phyloP scores from a whole-genome alignment of 1,140 invertebrate genomes.

The Camponotus pennsylvanicus region DNA sequence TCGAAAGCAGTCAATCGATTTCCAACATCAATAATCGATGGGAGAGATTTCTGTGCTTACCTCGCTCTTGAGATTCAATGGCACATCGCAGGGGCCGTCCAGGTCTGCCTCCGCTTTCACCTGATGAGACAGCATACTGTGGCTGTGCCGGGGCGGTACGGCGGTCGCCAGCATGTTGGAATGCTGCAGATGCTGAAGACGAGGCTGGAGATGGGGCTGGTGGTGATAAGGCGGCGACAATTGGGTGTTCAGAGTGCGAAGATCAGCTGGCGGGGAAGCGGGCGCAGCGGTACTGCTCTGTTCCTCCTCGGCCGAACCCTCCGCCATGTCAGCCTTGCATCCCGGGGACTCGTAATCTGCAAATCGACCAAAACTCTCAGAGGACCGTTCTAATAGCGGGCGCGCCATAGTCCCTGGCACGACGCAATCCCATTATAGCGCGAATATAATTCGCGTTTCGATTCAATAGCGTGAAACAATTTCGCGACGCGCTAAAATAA shows the following conservation, averaged over 20 bases:
- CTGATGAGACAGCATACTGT: constrained; percentile 83
- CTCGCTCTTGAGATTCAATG: constrained; percentile 86
- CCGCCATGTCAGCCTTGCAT: constrained; percentile 87
- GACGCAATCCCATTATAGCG: constrained; percentile 67
- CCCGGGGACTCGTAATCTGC: constrained; percentile 84
- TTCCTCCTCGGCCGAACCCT: constrained; percentile 86
- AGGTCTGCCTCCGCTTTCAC: constrained; percentile 83
- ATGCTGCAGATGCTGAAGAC: constrained; percentile 83
- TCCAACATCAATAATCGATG: constrained; percentile 35
- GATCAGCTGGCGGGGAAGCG: constrained; percentile 85
- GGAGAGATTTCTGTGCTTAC: constrained; percentile 77
- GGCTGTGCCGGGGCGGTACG: constrained; percentile 83
- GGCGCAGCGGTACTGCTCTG: constrained; percentile 86
- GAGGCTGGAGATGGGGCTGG: constrained; percentile 79
- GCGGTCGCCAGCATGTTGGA: constrained; percentile 85
- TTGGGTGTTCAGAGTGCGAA: constrained; percentile 85
- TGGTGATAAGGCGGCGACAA: constrained; percentile 84
- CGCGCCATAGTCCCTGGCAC: constrained; percentile 32
- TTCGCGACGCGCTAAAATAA: background rate
- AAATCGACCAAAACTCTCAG: constrained; percentile 77
- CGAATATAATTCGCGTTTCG: constrained; percentile 64
- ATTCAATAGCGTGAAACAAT: constrained; percentile 22
- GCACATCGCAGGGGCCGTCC: constrained; percentile 84
- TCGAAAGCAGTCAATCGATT: constrained; percentile 39
- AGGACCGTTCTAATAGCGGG: constrained; percentile 75